A percentile compares a stretch with the other conserved stretches of the same genome.
Evolutionary conservation across 2,797 vertebrate genomes (phyloP).

Genomic region (Toxotes lorentzi): DNA sequence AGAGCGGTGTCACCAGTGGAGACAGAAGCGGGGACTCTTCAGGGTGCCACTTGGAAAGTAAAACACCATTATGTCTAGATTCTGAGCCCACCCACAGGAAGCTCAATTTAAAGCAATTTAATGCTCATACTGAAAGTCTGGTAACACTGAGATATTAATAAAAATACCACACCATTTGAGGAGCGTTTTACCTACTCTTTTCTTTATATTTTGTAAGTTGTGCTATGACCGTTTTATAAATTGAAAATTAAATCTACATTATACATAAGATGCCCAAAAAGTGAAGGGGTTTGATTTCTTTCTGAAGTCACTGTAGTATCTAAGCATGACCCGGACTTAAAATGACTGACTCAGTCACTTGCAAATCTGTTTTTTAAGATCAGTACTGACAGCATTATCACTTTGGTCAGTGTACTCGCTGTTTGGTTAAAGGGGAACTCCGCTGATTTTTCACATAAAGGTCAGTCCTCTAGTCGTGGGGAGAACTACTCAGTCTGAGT

Average conservation of each 20-base stretch:
- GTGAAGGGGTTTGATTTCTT: background rate
- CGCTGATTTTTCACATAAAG: slow-evolving; percentile 21
- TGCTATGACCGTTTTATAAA: background rate
- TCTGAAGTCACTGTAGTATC: background rate
- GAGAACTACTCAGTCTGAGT: slow-evolving; percentile 9
- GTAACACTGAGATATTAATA: slow-evolving; percentile 15
- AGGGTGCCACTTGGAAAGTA: slow-evolving; percentile 68
- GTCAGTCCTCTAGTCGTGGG: slow-evolving; percentile 14
- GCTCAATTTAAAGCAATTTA: slow-evolving; percentile 47
- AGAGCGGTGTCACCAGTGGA: slow-evolving; percentile 70
- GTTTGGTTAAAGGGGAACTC: slow-evolving; percentile 25
- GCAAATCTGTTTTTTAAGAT: background rate
- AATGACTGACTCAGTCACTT: background rate
- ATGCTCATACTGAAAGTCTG: slow-evolving; percentile 18
- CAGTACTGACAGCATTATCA: background rate
- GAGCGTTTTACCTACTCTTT: background rate
- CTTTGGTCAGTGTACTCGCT: slow-evolving; percentile 22
- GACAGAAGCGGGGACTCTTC: slow-evolving; percentile 69
- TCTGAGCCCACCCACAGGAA: slow-evolving; percentile 63
- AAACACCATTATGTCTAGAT: slow-evolving; percentile 66
- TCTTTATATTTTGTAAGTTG: background rate
- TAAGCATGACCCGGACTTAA: background rate
- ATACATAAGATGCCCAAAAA: too few relatives aligned
- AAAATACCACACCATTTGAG: background rate
- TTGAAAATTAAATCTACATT: too few relatives aligned